A percentile compares a stretch with the other conserved stretches of the same genome.
Conservation (phyloP, 2,888 invertebrate species). For the Morpho deidamia region DNA sequence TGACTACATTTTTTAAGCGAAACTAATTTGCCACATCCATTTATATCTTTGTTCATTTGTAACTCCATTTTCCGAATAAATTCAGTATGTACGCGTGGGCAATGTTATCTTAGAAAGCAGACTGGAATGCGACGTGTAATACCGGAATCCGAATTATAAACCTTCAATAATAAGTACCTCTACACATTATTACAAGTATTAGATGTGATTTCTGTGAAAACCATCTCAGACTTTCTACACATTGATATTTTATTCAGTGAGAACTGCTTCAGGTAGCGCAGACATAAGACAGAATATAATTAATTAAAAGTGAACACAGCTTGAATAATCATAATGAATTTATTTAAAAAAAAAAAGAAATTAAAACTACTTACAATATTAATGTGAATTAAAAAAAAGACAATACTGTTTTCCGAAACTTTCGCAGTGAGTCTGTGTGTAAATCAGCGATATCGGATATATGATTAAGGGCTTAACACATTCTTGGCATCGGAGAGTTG, state of each 20-base stretch:
- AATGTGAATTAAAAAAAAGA: too few relatives aligned
- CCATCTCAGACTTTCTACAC: slow-evolving; percentile 4
- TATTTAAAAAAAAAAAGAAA: too few relatives aligned
- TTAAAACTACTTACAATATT: too few relatives aligned
- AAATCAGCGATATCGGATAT: too few relatives aligned
- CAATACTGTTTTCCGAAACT: too few relatives aligned
- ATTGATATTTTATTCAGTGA: background rate
- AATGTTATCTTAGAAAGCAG: slow-evolving; percentile 61
- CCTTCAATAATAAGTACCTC: slow-evolving; percentile 30
- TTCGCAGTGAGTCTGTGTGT: too few relatives aligned
- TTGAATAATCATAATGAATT: too few relatives aligned
- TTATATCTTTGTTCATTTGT: background rate
- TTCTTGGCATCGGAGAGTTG: too few relatives aligned
- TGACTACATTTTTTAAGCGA: too few relatives aligned
- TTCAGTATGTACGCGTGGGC: slow-evolving; percentile 38
- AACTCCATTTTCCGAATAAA: slow-evolving; percentile 29
- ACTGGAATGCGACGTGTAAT: slow-evolving; percentile 58
- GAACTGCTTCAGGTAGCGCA: background rate
- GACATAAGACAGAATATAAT: background rate
- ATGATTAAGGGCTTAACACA: too few relatives aligned
- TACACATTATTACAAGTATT: slow-evolving; percentile 5
- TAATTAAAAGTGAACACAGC: too few relatives aligned
- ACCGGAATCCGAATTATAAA: slow-evolving; percentile 59
- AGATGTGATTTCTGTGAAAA: slow-evolving; percentile 2
- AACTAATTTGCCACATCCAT: slow-evolving; percentile 24